Base-by-base conservation (phyloP, 2,888 invertebrate genomes). In the Mimas tiliae region DNA sequence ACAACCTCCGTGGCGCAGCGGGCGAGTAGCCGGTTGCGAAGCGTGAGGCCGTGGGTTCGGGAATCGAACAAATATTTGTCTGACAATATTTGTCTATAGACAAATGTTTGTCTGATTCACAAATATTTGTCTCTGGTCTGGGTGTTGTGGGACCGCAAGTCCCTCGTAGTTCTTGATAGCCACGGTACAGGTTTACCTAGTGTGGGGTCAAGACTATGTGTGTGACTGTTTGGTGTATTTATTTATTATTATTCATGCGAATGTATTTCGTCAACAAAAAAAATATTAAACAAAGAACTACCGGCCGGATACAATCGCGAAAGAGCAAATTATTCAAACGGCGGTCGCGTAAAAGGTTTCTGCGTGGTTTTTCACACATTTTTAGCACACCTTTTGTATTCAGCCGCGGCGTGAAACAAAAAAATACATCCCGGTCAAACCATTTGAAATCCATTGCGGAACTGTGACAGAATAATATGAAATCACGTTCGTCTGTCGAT, bases 311-410 rank as follows among this genome's bases (percentile, higher is more conserved):
- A n/a, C 71, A 68, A 52, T 48, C 71, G 70, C 69, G 70, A 72
- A 71, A 71, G 69, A 73, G 71, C 70, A 74, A 77, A 78, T 76
- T 74, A 79, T 78, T 76, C 74, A 74, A 70, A 71, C 66, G 66
- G 63, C 63, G 63, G 66, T 58, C 62, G 52, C 34, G 64, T 65
- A 70, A 74, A 74, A 75, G 71, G 65, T 70, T 70, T 70, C 62
- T 63, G 58, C 68, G 51, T 69, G 67, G 66, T 70, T 78, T 77
- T 78, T 73, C 69, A 70, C 72, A 71, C 72, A 63, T 50, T 71
- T 76, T 74, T 65, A 69, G 65, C 69, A 64, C 74, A 69, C 68
- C 71, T 72, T 72, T 70, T 75, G 70, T 71, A 71, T 74, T 68
- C 71, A 65, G 55, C 38, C 64, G 48, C 65, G 66, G 68, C 19